Base-by-base conservation (phyloP, 1,140 invertebrate species). In the Drosophila baimaii region DNA sequence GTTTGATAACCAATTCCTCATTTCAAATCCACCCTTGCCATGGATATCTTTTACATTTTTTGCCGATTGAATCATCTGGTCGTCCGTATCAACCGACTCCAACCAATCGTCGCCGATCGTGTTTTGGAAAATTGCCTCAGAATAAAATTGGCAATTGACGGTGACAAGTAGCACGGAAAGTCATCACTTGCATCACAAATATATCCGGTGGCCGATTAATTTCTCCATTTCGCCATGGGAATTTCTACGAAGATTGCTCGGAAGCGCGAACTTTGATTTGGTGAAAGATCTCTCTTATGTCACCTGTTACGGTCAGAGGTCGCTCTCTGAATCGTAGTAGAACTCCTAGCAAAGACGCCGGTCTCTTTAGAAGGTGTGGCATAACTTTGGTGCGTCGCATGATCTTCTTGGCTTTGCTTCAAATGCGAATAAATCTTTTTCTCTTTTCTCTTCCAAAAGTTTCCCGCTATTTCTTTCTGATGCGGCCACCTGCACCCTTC, bases 171-270 rank as follows among this genome's bases (percentile, higher is more conserved):
- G n/a, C n/a, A n/a, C n/a, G n/a, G n/a, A n/a, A n/a, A n/a, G n/a
- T n/a, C n/a, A n/a, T n/a, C n/a, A n/a, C n/a, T 12, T 19, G 25
- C 49, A 27, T 51, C 7, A 52, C 49, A 13, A 21, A 52, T 52
- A 17, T 31, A 31, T 52, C 27, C 17, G 17, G 10, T 12, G 27
- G 49, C 13, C 27, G 25, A 31, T 31, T 4, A 13, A 29, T 8
- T 51, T 51, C 12, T 51, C 25, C 17, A 13, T 51, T 31, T 8
- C 17, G 8, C 27, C 49, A 31, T 51, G 19, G 13, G n/a, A 51
- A 51, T n/a, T 52, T 51, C 47, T 51, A 10, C 2, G 19, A 44
- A 21, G 0, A 44, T 44, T 44, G 41, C 8, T 19, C 41, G 27
- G 27, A 29, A 8, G 27, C 27, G 4, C 5, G 27, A 6, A 29